Conservation (phyloP, 2,888 invertebrate genomes). For the Monopis laevigella region DNA sequence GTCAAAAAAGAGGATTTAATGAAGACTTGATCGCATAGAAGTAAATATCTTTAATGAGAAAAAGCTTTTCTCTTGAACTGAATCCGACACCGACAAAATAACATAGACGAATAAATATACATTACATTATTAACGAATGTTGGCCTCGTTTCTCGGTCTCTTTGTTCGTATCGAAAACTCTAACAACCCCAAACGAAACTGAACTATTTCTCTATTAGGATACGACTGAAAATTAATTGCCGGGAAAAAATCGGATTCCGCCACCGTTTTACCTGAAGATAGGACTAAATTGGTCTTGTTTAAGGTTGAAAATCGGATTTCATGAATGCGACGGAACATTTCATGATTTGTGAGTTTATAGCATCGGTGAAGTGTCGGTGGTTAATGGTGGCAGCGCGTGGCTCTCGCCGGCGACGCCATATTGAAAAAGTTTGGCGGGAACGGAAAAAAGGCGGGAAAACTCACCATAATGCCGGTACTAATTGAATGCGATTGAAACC, state of each 20-base stretch:
- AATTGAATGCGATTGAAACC: too few relatives aligned
- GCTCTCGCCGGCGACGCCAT: conserved; percentile 60
- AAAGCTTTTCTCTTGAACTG: conserved; percentile 26
- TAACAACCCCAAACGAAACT: not conserved
- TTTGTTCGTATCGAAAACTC: conserved; percentile 46
- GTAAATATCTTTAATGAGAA: not conserved
- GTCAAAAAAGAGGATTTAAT: too few relatives aligned
- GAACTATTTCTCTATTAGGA: not conserved
- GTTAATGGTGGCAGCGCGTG: conserved; percentile 64
- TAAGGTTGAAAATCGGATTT: conserved; percentile 34
- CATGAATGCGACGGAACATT: conserved; percentile 40
- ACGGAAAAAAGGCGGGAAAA: conserved; percentile 40
- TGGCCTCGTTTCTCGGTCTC: conserved; percentile 65
- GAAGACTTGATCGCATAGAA: too few relatives aligned
- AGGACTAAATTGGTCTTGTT: conserved; percentile 1
- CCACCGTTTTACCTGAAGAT: conserved; percentile 6
- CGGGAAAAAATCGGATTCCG: conserved; percentile 1
- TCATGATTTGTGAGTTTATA: conserved; percentile 69
- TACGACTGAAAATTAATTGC: conserved; percentile 2
- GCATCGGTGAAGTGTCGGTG: conserved; percentile 66
- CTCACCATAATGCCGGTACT: too few relatives aligned
- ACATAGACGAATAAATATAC: conserved; percentile 63
- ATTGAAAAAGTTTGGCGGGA: conserved; percentile 65
- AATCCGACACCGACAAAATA: conserved; percentile 48
- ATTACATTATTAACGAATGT: conserved; percentile 68